Percentiles rank a stretch among this genome's conserved stretches.
These are phyloP conservation scores for Aphelocoma coerulescens DNA, from an alignment of 2,113 vertebrate genomes.

Conservation along the genomic window DNA sequence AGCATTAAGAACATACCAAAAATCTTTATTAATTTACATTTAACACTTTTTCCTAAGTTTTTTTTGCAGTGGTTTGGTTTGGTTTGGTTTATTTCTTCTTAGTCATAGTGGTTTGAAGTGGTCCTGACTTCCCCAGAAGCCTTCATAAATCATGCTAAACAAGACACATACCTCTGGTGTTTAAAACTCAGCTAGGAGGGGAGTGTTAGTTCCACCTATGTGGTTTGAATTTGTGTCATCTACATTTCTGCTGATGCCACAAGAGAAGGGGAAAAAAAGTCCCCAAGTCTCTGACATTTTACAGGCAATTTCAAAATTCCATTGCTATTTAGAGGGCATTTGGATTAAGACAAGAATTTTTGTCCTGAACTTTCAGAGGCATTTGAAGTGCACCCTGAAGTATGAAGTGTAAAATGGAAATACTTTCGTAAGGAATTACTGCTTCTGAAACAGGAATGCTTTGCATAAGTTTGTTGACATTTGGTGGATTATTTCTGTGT, in stretches of 20 bases:
- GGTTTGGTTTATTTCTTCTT: not conserved
- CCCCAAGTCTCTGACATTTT: not conserved
- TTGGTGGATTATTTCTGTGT: not conserved
- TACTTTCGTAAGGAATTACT: not conserved
- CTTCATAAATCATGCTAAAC: conserved; percentile 21
- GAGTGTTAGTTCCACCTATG: not conserved
- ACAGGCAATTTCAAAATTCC: not conserved
- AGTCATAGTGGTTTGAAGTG: not conserved
- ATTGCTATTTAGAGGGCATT: not conserved
- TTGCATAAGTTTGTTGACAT: not conserved
- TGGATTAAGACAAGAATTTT: not conserved
- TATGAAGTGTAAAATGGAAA: not conserved
- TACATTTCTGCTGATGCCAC: not conserved
- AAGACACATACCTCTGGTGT: not conserved
- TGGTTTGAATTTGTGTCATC: not conserved
- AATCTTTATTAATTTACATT: not conserved
- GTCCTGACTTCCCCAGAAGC: not conserved
- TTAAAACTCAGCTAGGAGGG: conserved; percentile 20
- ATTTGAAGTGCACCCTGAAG: not conserved
- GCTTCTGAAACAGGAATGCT: not conserved
- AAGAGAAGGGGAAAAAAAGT: not conserved
- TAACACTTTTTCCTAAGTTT: not conserved
- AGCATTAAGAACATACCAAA: not conserved
- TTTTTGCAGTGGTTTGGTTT: not conserved
- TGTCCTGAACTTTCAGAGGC: not conserved